Base-by-base conservation (phyloP, 2,797 vertebrate species). In the Rhinoraja longicauda region DNA sequence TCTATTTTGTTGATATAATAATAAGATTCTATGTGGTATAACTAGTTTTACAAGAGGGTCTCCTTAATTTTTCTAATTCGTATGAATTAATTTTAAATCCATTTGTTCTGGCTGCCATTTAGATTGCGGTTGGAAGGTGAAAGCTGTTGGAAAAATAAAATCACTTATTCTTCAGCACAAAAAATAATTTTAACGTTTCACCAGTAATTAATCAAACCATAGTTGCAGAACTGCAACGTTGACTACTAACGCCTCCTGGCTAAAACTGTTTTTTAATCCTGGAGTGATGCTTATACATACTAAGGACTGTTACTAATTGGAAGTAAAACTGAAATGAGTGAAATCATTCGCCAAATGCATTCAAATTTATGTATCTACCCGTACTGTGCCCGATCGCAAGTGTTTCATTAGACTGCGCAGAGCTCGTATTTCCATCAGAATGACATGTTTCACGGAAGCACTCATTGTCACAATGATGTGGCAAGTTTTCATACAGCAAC, bases 41-140 rank as follows among this genome's bases (percentile, higher is more conserved):
- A 15, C 70, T 72, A 53, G 70, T 91, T 91, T 91, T 73, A 91
- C 67, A 91, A 91, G 67, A 24, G 86, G 1, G 64, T 62, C 86
- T 90, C 86, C 21, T 90, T 90, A 70, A 67, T 67, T 64, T 64
- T 32, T 67, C 29, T 90, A 90, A 67, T 73, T 53, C 39, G 5
- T 90, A 72, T 72, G 64, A 91, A 72, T 91, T 72, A 36, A 72
- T 91, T 73, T 91, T 67, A 39, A 91, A 91, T 72, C 13, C 24
- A 73, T 91, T 91, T 53, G 26, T 73, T 91, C 90, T 91, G 90
- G 90, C 36, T 91, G 12, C 53, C 90, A 91, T 91, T 91, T 91
- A 73, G 53, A 73, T 53, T 91, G 36, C 24, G 53, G 67, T 53
- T 91, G 9, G 90, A 91, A 45, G 24, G 21, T 53, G 24, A 91